Evolutionary conservation across 2,113 vertebrate species (phyloP), one percentile per base, ranked within the genome.

Genomic region (Rhinoderma darwinii): DNA sequence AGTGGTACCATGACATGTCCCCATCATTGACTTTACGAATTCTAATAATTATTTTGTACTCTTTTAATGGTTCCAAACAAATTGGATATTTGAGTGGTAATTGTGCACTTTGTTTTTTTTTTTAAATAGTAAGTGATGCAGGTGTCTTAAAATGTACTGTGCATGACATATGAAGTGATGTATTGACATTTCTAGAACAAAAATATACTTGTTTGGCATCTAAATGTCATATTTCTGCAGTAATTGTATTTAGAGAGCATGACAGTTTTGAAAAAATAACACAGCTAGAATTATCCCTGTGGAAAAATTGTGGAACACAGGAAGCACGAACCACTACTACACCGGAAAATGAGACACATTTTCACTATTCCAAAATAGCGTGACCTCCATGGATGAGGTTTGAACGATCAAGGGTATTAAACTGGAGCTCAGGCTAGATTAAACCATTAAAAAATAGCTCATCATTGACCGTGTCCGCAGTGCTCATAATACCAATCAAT

Each of bases 221-320:
- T 54, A 78, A 78, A 78, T 78, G 75, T 22, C 75, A 78, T 11
- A 35, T 78, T 14, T 78, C n/a, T 54, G 18, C 44, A 54, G 75
- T 35, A 50, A 78, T 78, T 78, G 75, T 78, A 35, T 78, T 51
- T 51, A 54, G 14, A 51, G 74, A 51, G 15, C 44, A 77, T 50
- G 43, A 32, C 44, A 32, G 43, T 18, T 27, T 75, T 47, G 25
- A 47, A 27, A 47, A 75, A 44, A 51, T 72, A 20, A 25, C 68
- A 18, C 44, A 75, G 39, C 30, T 50, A 27, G 20, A 44, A 44
- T 30, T 15, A 43, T 39, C 20, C 70, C 70, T n/a, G 37, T 8
- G n/a, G 32, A 66, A 61, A 59, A 35, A 18, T 35, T 68, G 27
- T 68, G 63, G 32, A 68, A 2, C 32, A 68, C 32, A 8, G 5